Evolutionary conservation across 2,888 invertebrate species (phyloP).

Genomic region (Gibbula magus): DNA sequence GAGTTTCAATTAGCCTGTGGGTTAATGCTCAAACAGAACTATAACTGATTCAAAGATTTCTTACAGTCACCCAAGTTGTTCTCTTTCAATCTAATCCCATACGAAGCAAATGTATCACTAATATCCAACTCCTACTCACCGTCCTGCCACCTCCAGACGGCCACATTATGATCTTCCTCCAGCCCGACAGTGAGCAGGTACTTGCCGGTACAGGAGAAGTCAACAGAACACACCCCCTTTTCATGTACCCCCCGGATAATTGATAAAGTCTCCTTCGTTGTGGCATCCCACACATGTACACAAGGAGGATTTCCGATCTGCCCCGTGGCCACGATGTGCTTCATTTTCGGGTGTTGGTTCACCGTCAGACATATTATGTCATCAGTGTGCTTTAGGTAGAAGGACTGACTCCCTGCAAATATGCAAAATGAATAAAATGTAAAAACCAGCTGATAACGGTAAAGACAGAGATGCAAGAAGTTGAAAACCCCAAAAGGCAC

Average conservation of each 20-base stretch:
- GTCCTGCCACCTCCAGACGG: slow-evolving; percentile 75
- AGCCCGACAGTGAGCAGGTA: slow-evolving; percentile 72
- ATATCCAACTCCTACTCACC: slow-evolving; percentile 52
- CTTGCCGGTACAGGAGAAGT: slow-evolving; percentile 75
- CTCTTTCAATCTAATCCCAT: too few species aligned
- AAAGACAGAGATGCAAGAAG: too few species aligned
- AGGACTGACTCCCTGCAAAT: slow-evolving; percentile 71
- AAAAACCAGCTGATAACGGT: too few species aligned
- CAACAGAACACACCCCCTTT: slow-evolving; percentile 73
- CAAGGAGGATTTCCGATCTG: slow-evolving; percentile 73
- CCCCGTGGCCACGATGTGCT: slow-evolving; percentile 73
- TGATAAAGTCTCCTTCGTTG: slow-evolving; percentile 70
- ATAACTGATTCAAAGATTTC: too few species aligned
- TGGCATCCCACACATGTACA: slow-evolving; percentile 73
- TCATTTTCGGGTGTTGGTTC: slow-evolving; percentile 74
- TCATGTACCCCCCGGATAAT: slow-evolving; percentile 68
- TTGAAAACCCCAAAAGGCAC: too few species aligned
- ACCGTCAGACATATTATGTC: slow-evolving; percentile 74
- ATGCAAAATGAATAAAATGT: slow-evolving; percentile 8
- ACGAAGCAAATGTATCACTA: too few species aligned
- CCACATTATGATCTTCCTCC: slow-evolving; percentile 69
- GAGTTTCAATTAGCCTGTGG: too few species aligned
- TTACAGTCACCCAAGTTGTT: too few species aligned
- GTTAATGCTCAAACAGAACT: too few species aligned
- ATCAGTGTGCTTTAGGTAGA: slow-evolving; percentile 75